These are phyloP conservation scores for Melanotaenia boesemani DNA, from an alignment of 2,797 vertebrate species.

Conservation along the genomic window DNA sequence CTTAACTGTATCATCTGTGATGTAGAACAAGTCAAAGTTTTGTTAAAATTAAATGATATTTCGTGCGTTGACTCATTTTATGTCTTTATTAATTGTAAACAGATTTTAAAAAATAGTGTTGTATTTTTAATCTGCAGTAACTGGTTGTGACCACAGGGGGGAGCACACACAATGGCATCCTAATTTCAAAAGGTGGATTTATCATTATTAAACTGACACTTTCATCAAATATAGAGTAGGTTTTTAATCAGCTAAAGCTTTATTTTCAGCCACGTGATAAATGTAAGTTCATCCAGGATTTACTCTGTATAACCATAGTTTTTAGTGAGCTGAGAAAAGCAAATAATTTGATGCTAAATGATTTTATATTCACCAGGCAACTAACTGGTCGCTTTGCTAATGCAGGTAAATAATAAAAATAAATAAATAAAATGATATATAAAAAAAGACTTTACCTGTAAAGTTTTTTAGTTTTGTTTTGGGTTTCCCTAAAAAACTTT, in stretches of 20 bases:
- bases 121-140: not conserved
- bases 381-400: not conserved
- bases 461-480: no score
- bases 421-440: no score
- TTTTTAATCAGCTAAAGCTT: not conserved
- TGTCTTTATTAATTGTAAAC: not conserved
- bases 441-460: no score
- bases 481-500: no score
- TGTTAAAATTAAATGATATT: constrained; percentile 29
- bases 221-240: not conserved
- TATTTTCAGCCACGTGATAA: not conserved
- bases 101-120: no score
- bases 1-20: constrained; percentile 28
- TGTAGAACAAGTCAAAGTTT: constrained; percentile 29
- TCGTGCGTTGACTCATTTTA: constrained; percentile 18
- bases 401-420: no score
- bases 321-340: no score
- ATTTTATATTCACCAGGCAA: not conserved
- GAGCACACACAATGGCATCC: constrained; percentile 1
- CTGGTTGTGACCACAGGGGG: not conserved
- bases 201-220: not conserved
- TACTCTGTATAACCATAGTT: no score
- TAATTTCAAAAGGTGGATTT: not conserved
- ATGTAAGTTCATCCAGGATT: no score
- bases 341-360: not conserved